These are phyloP conservation scores for Schizothorax lantsangensis DNA, from an alignment of 2,797 vertebrate species.

Conservation along the genomic window DNA sequence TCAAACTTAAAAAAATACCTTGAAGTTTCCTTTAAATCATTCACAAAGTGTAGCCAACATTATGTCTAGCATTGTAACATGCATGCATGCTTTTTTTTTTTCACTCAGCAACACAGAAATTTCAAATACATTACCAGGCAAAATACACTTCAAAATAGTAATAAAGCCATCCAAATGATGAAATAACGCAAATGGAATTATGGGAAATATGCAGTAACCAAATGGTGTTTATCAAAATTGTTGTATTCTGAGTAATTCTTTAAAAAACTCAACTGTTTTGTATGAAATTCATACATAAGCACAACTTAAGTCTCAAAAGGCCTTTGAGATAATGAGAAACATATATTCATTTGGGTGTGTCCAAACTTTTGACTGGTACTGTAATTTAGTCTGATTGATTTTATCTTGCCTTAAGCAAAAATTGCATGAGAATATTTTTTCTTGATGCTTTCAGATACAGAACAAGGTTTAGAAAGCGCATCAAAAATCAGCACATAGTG, in stretches of 20 bases:
- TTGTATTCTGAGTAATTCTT: not conserved
- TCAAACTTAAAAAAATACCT: too few species aligned
- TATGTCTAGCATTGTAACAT: not conserved
- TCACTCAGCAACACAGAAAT: not conserved
- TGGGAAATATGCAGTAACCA: not conserved
- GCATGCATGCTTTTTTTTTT: not conserved
- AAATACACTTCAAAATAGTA: not conserved
- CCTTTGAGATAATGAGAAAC: not conserved
- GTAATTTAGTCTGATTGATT: conserved; percentile 7
- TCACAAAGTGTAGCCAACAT: not conserved
- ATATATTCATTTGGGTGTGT: not conserved
- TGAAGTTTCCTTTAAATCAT: too few species aligned
- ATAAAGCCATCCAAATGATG: not conserved
- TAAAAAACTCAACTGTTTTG: not conserved
- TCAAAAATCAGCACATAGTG: conserved; percentile 14
- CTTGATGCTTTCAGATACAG: not conserved
- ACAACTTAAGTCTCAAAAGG: not conserved
- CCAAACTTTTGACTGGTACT: not conserved
- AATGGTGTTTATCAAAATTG: not conserved
- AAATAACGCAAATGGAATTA: not conserved
- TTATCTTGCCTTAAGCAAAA: not conserved
- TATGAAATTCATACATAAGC: too few species aligned
- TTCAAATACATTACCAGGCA: not conserved
- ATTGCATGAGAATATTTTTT: not conserved
- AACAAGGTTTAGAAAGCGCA: conserved; percentile 8